A percentile compares a stretch with the other conserved stretches of the same genome.
Evolutionary conservation across 2,797 vertebrate species (phyloP).

Genomic region (Scleropages formosus): DNA sequence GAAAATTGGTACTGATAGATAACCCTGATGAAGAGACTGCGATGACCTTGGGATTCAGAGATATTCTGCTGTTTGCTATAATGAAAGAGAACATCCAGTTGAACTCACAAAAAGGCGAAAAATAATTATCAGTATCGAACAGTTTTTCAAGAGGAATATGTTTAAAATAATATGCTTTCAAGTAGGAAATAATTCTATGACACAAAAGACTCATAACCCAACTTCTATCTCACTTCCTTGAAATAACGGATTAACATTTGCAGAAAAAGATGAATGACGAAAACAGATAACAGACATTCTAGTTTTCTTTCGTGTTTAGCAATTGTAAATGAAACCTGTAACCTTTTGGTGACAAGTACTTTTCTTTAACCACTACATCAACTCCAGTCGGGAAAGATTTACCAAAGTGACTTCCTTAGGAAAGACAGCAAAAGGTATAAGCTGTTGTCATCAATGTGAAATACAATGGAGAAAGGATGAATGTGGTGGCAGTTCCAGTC

Average conservation of each 20-base stretch:
- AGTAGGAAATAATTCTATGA: constrained; percentile 3
- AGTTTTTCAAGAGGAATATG: not conserved
- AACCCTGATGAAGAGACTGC: not conserved
- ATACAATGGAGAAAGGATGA: not conserved
- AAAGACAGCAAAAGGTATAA: not conserved
- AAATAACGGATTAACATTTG: constrained; percentile 8
- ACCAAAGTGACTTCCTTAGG: too few species aligned
- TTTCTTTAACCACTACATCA: not conserved
- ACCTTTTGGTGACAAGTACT: not conserved
- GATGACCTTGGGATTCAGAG: constrained; percentile 6
- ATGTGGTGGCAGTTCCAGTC: too few species aligned
- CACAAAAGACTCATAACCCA: constrained; percentile 1
- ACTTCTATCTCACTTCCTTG: not conserved
- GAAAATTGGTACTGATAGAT: constrained; percentile 4
- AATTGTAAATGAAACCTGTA: too few species aligned
- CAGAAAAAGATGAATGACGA: not conserved
- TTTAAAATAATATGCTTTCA: not conserved
- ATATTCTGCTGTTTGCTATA: constrained; percentile 7
- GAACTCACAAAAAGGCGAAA: not conserved
- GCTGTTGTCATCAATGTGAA: not conserved
- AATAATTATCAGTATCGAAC: not conserved
- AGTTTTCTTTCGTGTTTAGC: not conserved
- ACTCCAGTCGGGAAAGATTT: too few species aligned
- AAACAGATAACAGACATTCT: constrained; percentile 6
- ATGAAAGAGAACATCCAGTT: not conserved